phyloP scores from a whole-genome alignment of 2,888 invertebrate genomes.

The Trissoscelio sp. region DNA sequence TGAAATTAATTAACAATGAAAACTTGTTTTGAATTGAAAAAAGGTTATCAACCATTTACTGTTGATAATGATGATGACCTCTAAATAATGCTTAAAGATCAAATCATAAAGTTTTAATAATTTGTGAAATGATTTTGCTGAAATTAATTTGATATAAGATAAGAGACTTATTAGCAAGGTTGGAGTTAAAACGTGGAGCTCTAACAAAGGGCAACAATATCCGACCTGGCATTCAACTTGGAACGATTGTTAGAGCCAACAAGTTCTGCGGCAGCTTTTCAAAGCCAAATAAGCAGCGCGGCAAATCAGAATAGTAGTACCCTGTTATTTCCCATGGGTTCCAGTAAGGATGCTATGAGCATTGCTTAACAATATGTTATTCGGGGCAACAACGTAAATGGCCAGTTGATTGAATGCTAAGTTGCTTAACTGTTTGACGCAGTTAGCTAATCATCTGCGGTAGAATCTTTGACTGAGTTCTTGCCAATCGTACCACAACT shows the following conservation, averaged over 20 bases:
- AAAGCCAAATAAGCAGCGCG: slow-evolving; percentile 2
- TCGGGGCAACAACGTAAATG: slow-evolving; percentile 22
- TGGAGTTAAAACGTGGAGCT: neutral
- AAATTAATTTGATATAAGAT: neutral
- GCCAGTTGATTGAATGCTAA: slow-evolving; percentile 16
- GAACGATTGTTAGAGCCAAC: neutral
- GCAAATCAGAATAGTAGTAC: neutral
- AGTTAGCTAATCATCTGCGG: slow-evolving; percentile 20
- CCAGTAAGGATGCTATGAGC: neutral
- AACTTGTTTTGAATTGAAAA: too few species aligned
- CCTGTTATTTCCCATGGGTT: neutral
- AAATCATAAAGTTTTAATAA: too few species aligned
- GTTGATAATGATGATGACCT: too few species aligned
- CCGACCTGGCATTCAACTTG: neutral
- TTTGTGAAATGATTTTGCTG: too few species aligned
- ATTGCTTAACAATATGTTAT: slow-evolving; percentile 19
- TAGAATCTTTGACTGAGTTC: slow-evolving; percentile 26
- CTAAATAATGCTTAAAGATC: too few species aligned
- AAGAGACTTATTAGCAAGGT: neutral
- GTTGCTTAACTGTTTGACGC: slow-evolving; percentile 11
- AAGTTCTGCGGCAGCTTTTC: neutral
- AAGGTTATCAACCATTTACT: too few species aligned
- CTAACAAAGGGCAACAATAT: neutral
- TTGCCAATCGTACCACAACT: slow-evolving; percentile 8
- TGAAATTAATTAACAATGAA: too few species aligned